Evolutionary conservation across 2,797 vertebrate species (phyloP).

Genomic region (Spatula clypeata): DNA sequence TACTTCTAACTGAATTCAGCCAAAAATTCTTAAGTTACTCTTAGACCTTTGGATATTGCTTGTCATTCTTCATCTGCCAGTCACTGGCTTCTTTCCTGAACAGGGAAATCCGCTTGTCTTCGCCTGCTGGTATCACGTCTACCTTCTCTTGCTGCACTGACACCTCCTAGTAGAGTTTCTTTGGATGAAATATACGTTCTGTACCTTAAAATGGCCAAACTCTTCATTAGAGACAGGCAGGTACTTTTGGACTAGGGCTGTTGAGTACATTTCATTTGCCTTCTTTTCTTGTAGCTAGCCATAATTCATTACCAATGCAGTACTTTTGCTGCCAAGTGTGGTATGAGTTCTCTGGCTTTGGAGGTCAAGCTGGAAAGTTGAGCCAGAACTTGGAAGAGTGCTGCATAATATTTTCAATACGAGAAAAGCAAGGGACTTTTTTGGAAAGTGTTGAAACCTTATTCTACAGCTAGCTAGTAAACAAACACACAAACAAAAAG

Average conservation of each 20-base stretch:
- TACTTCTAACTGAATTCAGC: neutral
- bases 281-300: neutral
- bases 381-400: neutral
- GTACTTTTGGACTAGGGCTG: neutral
- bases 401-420: neutral
- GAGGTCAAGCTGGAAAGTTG: neutral
- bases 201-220: neutral
- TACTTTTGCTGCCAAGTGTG: accelerated
- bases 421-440: neutral
- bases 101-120: neutral
- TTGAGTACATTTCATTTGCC: neutral
- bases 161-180: neutral
- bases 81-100: neutral
- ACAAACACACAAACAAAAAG: neutral
- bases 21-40: neutral
- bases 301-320: neutral
- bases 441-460: neutral
- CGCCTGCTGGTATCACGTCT: neutral
- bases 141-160: neutral
- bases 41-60: neutral
- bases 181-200: neutral
- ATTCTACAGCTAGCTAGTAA: neutral
- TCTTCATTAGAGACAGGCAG: neutral
- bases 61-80: neutral
- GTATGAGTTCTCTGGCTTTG: neutral